Evolutionary conservation across 1,140 invertebrate species (phyloP).

Genomic region (Drosophila suzukii): DNA sequence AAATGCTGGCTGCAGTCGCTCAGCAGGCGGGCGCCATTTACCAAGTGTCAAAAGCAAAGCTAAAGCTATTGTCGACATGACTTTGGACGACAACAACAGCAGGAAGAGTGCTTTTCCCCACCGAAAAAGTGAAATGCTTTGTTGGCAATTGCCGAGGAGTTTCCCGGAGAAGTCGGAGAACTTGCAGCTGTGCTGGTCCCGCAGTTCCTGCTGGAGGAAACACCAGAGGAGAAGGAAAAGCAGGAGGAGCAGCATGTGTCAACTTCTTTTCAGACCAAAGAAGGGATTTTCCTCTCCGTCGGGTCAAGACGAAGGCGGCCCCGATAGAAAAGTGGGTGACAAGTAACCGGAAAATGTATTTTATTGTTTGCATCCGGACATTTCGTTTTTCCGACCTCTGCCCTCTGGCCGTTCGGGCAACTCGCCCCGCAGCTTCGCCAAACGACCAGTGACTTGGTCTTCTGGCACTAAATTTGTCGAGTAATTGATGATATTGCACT

Average conservation of each 20-base stretch:
- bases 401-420: slow-evolving; percentile 5
- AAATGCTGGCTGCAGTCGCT: slow-evolving; percentile 66
- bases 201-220: background rate
- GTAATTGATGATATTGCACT: slow-evolving; percentile 82
- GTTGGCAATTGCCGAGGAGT: slow-evolving; percentile 79
- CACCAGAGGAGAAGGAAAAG: background rate
- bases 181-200: slow-evolving; percentile 29
- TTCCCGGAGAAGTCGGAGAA: slow-evolving; percentile 47
- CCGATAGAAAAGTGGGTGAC: slow-evolving; percentile 75
- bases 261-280: slow-evolving; percentile 54
- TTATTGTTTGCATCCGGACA: slow-evolving; percentile 82
- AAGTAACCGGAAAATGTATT: slow-evolving; percentile 83
- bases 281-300: slow-evolving; percentile 57
- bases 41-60: slow-evolving; percentile 84
- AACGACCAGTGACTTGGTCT: slow-evolving; percentile 3
- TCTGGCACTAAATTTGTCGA: slow-evolving; percentile 72
- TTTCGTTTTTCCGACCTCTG: slow-evolving; percentile 65
- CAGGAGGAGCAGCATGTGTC: slow-evolving; percentile 67
- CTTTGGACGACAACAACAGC: slow-evolving; percentile 74
- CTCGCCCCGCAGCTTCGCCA: background rate
- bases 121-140: slow-evolving; percentile 77
- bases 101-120: slow-evolving; percentile 27
- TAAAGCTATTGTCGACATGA: slow-evolving; percentile 84
- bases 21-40: slow-evolving; percentile 82
- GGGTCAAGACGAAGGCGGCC: slow-evolving; percentile 6